phyloP scores from a whole-genome alignment of 2,113 vertebrate genomes.

The Hippoglossus stenolepis region DNA sequence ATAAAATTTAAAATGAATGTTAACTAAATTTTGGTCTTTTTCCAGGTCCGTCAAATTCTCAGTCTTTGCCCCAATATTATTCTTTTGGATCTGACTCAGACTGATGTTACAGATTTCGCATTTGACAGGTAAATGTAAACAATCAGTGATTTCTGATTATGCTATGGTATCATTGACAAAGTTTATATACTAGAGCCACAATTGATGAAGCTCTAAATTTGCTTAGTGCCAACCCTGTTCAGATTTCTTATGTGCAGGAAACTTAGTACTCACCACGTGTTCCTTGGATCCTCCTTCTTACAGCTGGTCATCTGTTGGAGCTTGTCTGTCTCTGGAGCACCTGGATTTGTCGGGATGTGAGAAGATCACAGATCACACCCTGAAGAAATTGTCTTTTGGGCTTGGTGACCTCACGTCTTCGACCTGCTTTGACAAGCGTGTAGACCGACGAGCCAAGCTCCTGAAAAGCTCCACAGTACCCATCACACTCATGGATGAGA shows the following conservation, averaged over 20 bases:
- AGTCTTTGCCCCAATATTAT: slow-evolving; percentile 93
- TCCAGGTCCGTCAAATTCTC: slow-evolving; percentile 94
- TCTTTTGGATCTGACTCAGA: slow-evolving; percentile 95
- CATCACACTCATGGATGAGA: slow-evolving; percentile 73
- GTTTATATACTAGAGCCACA: too few species aligned
- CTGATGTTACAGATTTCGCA: slow-evolving; percentile 87
- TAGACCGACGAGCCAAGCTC: slow-evolving; percentile 59
- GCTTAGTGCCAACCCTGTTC: background rate
- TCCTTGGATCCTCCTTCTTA: slow-evolving; percentile 21
- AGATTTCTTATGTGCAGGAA: background rate
- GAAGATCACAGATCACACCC: slow-evolving; percentile 90
- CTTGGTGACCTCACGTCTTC: slow-evolving; percentile 85
- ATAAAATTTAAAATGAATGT: background rate
- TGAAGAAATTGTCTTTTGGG: slow-evolving; percentile 90
- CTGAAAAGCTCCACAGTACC: slow-evolving; percentile 75
- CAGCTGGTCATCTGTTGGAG: slow-evolving; percentile 90
- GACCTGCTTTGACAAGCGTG: slow-evolving; percentile 40
- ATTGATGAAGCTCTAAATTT: background rate
- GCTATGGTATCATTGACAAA: too few species aligned
- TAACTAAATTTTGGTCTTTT: slow-evolving; percentile 16
- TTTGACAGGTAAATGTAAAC: slow-evolving; percentile 79
- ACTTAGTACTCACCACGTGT: background rate
- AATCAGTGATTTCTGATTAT: background rate
- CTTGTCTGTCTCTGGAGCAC: slow-evolving; percentile 87
- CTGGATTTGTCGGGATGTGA: slow-evolving; percentile 97